phyloP scores from a whole-genome alignment of 2,113 vertebrate species.

The Casuarius casuarius region DNA sequence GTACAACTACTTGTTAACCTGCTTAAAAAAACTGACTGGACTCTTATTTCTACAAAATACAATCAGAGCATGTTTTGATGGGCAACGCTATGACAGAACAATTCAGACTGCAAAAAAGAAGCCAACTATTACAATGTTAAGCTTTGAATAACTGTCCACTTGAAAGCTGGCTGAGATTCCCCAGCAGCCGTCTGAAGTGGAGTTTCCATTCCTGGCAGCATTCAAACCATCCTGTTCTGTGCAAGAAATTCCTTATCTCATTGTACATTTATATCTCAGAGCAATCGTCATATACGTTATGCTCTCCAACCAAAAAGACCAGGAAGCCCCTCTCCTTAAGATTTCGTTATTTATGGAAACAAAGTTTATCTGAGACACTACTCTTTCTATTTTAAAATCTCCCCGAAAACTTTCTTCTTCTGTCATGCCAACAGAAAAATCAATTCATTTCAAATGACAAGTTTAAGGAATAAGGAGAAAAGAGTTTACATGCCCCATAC shows the following conservation, averaged over 20 bases:
- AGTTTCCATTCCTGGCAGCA: constrained; percentile 4
- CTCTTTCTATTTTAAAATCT: neutral
- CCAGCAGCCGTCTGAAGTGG: neutral
- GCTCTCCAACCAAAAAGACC: neutral
- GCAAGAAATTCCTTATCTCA: neutral
- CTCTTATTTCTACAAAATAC: neutral
- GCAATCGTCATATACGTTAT: neutral
- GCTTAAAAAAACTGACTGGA: neutral
- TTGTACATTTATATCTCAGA: neutral
- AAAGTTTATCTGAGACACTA: neutral
- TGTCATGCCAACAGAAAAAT: neutral
- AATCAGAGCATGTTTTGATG: neutral
- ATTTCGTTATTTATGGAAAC: neutral
- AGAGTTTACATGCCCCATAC: neutral
- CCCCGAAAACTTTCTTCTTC: neutral
- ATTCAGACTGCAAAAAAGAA: neutral
- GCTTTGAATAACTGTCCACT: neutral
- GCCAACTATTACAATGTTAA: neutral
- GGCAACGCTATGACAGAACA: neutral
- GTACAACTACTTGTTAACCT: neutral
- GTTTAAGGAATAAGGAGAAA: neutral
- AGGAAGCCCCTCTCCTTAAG: neutral
- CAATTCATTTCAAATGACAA: neutral
- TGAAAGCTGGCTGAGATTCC: neutral
- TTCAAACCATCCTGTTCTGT: neutral